Percentiles rank a stretch among this genome's conserved stretches.
These are phyloP conservation scores for Columbina picui DNA, from an alignment of 2,113 vertebrate genomes.

Conservation along the genomic window DNA sequence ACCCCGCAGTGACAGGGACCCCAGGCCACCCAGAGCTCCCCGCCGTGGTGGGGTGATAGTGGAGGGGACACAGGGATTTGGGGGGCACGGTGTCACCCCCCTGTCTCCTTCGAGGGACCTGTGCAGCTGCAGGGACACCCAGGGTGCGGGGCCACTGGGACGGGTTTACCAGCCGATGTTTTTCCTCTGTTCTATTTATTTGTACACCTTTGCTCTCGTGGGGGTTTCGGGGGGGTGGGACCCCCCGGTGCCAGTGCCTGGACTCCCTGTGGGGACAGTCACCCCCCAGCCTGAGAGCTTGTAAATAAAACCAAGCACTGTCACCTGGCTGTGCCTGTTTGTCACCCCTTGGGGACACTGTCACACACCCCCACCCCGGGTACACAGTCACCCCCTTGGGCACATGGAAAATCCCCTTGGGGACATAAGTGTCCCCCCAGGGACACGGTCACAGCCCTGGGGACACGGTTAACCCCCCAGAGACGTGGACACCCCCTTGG, in stretches of 20 bases:
- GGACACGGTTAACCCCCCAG: background rate
- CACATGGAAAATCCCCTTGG: background rate
- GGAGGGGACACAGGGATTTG: background rate
- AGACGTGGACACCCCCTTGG: too few relatives aligned
- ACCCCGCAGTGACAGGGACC: fast-evolving
- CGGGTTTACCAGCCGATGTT: background rate
- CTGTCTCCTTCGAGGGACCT: background rate
- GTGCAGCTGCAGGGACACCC: background rate
- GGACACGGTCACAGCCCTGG: background rate
- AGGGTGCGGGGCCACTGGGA: background rate
- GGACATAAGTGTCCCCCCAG: background rate
- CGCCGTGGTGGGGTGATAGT: fast-evolving
- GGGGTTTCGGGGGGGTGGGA: background rate
- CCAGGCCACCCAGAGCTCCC: background rate
- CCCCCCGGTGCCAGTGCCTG: background rate
- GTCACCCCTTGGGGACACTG: background rate
- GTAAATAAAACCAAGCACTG: background rate
- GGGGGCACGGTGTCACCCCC: background rate
- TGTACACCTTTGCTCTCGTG: background rate
- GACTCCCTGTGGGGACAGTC: background rate
- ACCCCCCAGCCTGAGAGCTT: background rate
- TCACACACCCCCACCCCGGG: background rate
- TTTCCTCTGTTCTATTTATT: background rate
- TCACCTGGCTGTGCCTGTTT: background rate
- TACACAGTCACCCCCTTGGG: background rate